A percentile compares a stretch with the other conserved stretches of the same genome.
Conservation (phyloP, 64 coral and sea anemone species). For the Acropora tenuis region DNA sequence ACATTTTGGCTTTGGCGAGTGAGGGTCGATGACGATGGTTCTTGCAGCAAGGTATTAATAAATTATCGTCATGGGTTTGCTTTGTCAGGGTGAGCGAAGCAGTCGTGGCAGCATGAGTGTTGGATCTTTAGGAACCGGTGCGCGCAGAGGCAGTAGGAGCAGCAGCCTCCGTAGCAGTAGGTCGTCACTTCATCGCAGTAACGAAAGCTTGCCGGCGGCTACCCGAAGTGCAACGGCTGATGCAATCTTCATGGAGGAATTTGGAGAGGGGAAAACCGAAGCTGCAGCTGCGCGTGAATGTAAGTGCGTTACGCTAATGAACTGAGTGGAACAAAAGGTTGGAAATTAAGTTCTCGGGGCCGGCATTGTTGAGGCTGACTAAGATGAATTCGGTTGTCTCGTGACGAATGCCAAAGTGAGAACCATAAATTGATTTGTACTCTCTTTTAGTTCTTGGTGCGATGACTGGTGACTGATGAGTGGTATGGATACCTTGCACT, state of each 20-base stretch:
- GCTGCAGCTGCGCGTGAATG: constrained; percentile 30
- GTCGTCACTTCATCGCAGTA: constrained; percentile 62
- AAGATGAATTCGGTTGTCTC: no score
- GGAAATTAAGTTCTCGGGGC: no score
- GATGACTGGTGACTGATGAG: no score
- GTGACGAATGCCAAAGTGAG: no score
- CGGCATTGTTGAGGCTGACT: no score
- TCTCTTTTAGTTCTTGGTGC: no score
- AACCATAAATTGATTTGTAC: no score
- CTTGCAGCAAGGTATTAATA: neutral
- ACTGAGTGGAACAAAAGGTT: neutral
- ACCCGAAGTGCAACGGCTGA: constrained; percentile 88
- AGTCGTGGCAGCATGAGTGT: constrained; percentile 61
- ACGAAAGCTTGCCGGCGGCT: constrained; percentile 48
- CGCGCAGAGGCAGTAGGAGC: constrained; percentile 29
- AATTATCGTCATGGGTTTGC: neutral
- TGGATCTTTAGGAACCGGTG: constrained; percentile 29
- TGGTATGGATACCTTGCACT: no score
- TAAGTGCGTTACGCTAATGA: neutral
- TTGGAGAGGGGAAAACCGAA: constrained; percentile 59
- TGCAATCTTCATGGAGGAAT: constrained; percentile 86
- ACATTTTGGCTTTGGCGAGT: neutral
- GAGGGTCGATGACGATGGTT: neutral
- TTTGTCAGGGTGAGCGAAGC: constrained; percentile 77
- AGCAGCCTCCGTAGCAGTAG: constrained; percentile 53